Base-by-base conservation (phyloP, 1,140 invertebrate species). In the Drosophila takahashii region DNA sequence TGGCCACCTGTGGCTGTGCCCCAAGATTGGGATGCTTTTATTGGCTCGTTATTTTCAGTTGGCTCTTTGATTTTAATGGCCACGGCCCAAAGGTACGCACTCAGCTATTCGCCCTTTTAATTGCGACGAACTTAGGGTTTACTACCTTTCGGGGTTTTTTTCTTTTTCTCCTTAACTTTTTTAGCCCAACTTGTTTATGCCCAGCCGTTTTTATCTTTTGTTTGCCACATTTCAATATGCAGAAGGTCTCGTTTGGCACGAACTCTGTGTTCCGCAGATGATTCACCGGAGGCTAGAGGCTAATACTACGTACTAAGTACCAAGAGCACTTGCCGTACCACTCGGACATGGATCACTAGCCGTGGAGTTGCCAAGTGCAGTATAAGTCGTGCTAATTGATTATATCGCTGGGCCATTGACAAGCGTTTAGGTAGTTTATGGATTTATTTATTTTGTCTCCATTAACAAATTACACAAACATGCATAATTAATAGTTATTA, bases 351-450 rank as follows among this genome's bases (percentile, higher is more conserved):
- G 76, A 79, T 65, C 22, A 3, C 22, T 3, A 22, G 1, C 60
- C 73, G 83, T 53, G 61, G 58, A 74, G 42, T 75, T 50, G 71
- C 72, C 80, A 85, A 85, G 81, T 87, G 84, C 84, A 89, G 74
- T 84, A 84, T 89, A 89, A 84, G 73, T 89, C 84, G 84, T 89
- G 84, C 77, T 89, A 89, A 89, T 84, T 84, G 84, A 89, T 89
- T 77, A 73, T 80, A 89, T 89, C 84, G 84, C 62, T 60, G 66
- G 54, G 48, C 66, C 64, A 77, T 83, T 87, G 76, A 89, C 84
- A 89, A 71, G 52, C 76, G 45, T 76, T 87, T 83, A 74, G 48
- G 37, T 57, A 36, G 36, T 54, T 74, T 74, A 11, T 39, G 27
- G 29, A 42, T 64, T 64, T 73, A 54, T 62, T 61, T 75, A 52